These are phyloP conservation scores for Calliphora vomitoria DNA, from an alignment of 2,888 invertebrate genomes.

Conservation along the genomic window DNA sequence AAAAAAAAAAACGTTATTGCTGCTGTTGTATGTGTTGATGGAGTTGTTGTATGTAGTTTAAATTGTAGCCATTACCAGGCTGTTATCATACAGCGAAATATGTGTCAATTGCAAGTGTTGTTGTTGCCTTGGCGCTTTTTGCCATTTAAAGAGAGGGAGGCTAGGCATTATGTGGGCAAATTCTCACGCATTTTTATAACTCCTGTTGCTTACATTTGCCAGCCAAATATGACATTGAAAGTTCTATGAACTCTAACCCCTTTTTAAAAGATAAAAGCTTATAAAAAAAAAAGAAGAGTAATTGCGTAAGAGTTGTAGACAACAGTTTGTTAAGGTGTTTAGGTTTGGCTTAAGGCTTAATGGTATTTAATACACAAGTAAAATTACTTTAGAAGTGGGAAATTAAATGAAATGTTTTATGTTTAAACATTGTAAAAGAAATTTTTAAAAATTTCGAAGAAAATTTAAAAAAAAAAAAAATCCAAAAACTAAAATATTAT, in stretches of 20 bases:
- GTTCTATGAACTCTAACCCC: conserved; percentile 46
- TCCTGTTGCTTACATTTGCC: conserved; percentile 59
- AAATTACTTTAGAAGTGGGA: no score
- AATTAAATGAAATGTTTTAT: no score
- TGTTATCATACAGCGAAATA: conserved; percentile 69
- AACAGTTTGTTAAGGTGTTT: not conserved
- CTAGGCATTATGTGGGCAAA: conserved; percentile 41
- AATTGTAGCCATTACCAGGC: conserved; percentile 50
- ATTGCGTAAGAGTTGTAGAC: not conserved
- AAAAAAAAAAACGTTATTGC: conserved; percentile 31
- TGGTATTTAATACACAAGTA: not conserved
- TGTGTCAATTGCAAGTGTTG: conserved; percentile 76
- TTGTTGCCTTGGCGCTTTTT: not conserved
- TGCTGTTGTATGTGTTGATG: conserved; percentile 47
- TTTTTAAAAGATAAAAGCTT: conserved; percentile 1
- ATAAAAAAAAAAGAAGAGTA: not conserved
- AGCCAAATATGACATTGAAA: conserved; percentile 66
- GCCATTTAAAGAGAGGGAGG: not conserved
- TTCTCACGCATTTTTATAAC: conserved; percentile 70
- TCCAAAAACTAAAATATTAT: no score
- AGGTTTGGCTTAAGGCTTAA: not conserved
- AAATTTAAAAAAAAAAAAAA: not conserved
- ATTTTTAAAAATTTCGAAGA: not conserved
- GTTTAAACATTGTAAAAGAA: not conserved
- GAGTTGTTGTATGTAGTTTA: conserved; percentile 45